Evolutionary conservation across 2,113 vertebrate species (phyloP).

Genomic region (Eulemur rufifrons): DNA sequence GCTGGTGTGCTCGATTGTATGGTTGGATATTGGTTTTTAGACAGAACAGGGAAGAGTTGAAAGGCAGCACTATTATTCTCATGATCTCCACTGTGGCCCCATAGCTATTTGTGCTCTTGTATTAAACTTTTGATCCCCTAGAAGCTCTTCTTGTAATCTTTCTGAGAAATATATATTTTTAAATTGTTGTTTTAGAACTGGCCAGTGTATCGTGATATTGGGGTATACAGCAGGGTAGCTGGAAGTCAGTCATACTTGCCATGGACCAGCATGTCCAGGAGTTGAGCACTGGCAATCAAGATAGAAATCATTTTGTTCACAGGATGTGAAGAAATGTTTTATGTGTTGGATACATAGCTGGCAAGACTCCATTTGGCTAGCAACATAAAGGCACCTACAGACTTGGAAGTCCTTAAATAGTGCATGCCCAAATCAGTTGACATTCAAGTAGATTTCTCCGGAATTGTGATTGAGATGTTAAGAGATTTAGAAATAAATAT

Average conservation of each 20-base stretch:
- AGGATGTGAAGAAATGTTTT: background rate
- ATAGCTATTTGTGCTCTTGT: background rate
- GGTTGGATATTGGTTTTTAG: background rate
- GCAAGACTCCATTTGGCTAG: background rate
- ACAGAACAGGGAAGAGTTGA: background rate
- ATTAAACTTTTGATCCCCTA: background rate
- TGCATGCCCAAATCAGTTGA: background rate
- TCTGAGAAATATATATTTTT: background rate
- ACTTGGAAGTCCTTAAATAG: background rate
- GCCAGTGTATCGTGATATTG: background rate
- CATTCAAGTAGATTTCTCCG: background rate
- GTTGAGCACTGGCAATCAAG: background rate
- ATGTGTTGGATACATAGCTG: background rate
- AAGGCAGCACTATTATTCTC: background rate
- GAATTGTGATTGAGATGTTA: background rate
- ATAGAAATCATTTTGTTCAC: background rate
- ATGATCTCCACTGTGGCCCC: accelerated
- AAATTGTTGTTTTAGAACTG: background rate
- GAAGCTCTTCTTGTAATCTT: background rate
- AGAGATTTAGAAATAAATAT: background rate
- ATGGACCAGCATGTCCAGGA: background rate
- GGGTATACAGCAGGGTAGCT: no score
- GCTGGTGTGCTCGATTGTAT: background rate
- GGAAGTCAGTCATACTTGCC: background rate
- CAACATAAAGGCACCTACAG: background rate